Evolutionary conservation across 2,888 invertebrate species (phyloP), one percentile per base, ranked within the genome.

Genomic region (Plutella xylostella): DNA sequence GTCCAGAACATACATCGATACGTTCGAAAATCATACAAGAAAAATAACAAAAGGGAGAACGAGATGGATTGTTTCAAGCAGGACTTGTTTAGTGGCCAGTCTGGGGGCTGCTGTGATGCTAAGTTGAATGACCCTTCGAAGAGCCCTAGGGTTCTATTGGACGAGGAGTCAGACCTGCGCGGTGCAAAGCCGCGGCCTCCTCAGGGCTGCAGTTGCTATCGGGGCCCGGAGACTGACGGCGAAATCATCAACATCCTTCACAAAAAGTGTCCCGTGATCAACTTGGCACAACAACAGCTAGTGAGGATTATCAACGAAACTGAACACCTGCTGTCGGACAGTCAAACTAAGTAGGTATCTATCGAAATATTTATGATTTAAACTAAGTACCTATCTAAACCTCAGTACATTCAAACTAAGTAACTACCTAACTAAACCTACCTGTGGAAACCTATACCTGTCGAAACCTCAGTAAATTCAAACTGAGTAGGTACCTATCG

Each of bases 231-330:
- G 22, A n/a, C 39, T 2, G 76, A 82, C 15, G 61, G 58, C 1
- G 78, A 79, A 47, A 61, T 79, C 34, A 68, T 74, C 2, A 68
- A 64, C 50, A 75, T 84, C 46, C 57, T 79, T 5, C 78, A 80
- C 51, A 79, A 73, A 50, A 84, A 83, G 57, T 77, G 76, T 43
- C 74, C 78, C 4, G 76, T 79, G 1, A 79, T 82, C 15, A 65
- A 65, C 5, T 54, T 83, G 37, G 82, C 82, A 2, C 71, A 76
- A 50, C 66, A 72, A 39, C 83, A 84, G 53, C 62, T 80, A 1
- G 64, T 72, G 46, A 65, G 60, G 38, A 58, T 83, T 15, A 54
- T 79, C n/a, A 68, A 75, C 42, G 75, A 75, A 55, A 78, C 74
- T 12, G 75, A 77, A 50, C 64, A 57, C 52, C 56, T 79, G 25